phyloP scores from a whole-genome alignment of 2,113 vertebrate species.

The Amphiprion ocellaris region DNA sequence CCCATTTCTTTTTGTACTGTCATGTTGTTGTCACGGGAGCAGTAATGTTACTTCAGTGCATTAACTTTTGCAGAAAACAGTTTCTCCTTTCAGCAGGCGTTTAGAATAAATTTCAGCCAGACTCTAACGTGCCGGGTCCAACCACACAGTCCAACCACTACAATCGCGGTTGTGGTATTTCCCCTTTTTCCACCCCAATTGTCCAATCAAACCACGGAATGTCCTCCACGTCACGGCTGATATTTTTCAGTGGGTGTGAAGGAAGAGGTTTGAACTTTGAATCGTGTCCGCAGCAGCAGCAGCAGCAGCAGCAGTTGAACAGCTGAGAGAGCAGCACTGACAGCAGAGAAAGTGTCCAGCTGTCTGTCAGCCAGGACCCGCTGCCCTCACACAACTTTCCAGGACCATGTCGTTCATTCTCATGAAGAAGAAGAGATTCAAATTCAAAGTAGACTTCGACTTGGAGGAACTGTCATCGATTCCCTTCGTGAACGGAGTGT shows the following conservation, averaged over 20 bases:
- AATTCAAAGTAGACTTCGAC: conserved; percentile 93
- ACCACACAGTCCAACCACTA: too few species aligned
- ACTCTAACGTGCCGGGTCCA: too few species aligned
- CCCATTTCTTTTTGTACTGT: not conserved
- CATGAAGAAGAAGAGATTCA: conserved; percentile 95
- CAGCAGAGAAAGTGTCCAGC: not conserved
- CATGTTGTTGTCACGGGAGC: not conserved
- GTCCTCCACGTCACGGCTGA: conserved; percentile 20
- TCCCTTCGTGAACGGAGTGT: conserved; percentile 93
- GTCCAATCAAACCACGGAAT: conserved; percentile 58
- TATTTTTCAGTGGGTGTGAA: conserved; percentile 35
- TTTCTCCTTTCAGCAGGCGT: not conserved
- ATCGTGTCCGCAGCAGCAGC: not conserved
- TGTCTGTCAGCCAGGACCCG: conserved; percentile 17
- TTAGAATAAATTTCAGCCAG: too few species aligned
- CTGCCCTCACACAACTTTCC: not conserved
- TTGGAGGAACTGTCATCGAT: conserved; percentile 94
- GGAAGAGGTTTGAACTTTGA: conserved; percentile 66
- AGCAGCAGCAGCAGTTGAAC: not conserved
- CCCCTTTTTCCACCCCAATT: not conserved
- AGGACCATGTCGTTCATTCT: conserved; percentile 89
- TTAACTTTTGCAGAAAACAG: too few species aligned
- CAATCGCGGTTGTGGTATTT: not conserved
- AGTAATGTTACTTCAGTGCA: not conserved
- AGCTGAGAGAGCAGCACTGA: conserved; percentile 34